phyloP scores from a whole-genome alignment of 2,888 invertebrate genomes.

The Sinelater perroti region DNA sequence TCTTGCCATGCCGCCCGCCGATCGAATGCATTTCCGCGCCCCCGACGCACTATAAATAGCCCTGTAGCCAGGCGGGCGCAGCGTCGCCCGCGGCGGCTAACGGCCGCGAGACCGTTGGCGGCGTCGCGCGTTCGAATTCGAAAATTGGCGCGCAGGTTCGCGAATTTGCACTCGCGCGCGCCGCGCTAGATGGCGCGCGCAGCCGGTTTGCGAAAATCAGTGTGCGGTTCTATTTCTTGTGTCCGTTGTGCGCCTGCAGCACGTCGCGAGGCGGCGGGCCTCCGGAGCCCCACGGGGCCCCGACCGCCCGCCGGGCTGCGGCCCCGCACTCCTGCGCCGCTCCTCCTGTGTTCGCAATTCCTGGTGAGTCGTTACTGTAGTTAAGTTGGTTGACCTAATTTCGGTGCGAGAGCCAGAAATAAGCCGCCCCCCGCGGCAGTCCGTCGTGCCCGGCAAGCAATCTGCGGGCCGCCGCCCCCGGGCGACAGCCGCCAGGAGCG shows the following conservation, averaged over 20 bases:
- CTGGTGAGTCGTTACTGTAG: conserved; percentile 38
- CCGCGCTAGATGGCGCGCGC: conserved; percentile 30
- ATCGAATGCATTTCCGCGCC: conserved; percentile 22
- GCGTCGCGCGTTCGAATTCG: too few relatives aligned
- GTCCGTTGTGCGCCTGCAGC: conserved; percentile 25
- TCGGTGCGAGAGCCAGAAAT: conserved; percentile 37
- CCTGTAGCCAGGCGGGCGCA: too few relatives aligned
- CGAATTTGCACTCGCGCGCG: conserved; percentile 31
- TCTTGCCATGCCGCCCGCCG: conserved; percentile 1
- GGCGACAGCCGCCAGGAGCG: too few relatives aligned
- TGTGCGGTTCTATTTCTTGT: conserved; percentile 31
- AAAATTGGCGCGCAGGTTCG: conserved; percentile 29
- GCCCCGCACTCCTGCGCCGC: conserved; percentile 9
- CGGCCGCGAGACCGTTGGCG: too few relatives aligned
- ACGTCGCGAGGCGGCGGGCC: conserved; percentile 24
- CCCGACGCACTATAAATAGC: too few relatives aligned
- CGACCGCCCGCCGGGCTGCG: neutral
- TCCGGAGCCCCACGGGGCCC: neutral
- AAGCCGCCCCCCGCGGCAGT: conserved; percentile 32
- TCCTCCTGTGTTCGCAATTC: conserved; percentile 31
- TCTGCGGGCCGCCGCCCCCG: too few relatives aligned
- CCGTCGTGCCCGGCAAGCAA: too few relatives aligned
- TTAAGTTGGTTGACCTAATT: conserved; percentile 39
- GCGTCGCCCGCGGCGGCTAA: too few relatives aligned
- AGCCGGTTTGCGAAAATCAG: conserved; percentile 36